Conservation (phyloP, 2,888 invertebrate genomes). For the Catocala fraxini region DNA sequence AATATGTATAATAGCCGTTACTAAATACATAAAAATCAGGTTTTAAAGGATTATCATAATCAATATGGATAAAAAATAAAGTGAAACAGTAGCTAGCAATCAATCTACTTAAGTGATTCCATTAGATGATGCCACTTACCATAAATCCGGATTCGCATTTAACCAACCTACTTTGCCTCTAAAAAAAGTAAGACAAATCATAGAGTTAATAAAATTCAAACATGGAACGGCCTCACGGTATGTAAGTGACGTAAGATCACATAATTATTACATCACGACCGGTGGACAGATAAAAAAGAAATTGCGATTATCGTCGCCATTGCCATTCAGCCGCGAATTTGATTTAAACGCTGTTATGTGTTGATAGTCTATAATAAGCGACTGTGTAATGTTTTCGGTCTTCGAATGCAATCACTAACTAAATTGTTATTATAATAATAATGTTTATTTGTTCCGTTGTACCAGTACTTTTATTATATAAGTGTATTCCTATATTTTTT, state of each 20-base stretch:
- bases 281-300: slow-evolving; percentile 30
- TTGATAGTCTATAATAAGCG: background rate
- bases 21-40: no score
- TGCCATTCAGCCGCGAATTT: slow-evolving; percentile 22
- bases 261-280: slow-evolving; percentile 52
- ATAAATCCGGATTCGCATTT: slow-evolving; percentile 27
- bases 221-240: slow-evolving; percentile 21
- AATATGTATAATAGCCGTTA: no score
- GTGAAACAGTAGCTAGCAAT: background rate
- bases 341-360: slow-evolving; percentile 23
- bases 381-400: background rate
- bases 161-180: slow-evolving; percentile 20
- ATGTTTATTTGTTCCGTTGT: no score
- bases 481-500: no score
- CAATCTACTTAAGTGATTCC: slow-evolving; percentile 6
- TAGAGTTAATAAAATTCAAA: slow-evolving; percentile 32
- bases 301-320: slow-evolving; percentile 19
- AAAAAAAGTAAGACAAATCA: slow-evolving; percentile 25
- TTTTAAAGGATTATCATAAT: no score
- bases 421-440: no score
- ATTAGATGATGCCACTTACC: slow-evolving; percentile 15
- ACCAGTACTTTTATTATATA: no score
- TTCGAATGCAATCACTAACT: background rate
- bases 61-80: no score
- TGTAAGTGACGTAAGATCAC: slow-evolving; percentile 42